Evolutionary conservation across 1,140 invertebrate genomes (phyloP), one percentile per base, ranked within the genome.

Genomic region (Ceratitis capitata): DNA sequence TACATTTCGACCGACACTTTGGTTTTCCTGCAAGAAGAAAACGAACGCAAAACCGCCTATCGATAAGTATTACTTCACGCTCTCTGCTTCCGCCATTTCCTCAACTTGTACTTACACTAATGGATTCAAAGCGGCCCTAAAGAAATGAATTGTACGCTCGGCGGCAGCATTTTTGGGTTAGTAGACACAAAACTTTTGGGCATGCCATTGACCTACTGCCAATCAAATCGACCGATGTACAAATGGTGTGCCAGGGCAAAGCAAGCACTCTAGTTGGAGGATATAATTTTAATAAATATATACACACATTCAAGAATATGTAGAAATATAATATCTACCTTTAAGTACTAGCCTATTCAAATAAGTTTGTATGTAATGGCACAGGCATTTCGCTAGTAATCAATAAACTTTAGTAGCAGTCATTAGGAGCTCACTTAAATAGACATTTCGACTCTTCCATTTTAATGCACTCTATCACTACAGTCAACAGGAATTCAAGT

Each of bases 381-480:
- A n/a, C 32, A 74, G 35, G 19, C 39, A 74, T 9, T 19, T 7
- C 23, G 12, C n/a, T 45, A 23, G 26, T 23, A 78, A 78, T 78
- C 69, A 78, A 78, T 78, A 78, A 78, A 78, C 69, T 78, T 78
- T 47, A 78, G 35, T 78, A 10, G 42, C 69, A 42, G 39, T 45
- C 69, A 78, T 78, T 78, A 78, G 39, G 39, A 23, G 10, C 69
- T 78, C 39, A 78, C 69, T 78, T 78, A 78, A 78, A 12, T 78
- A 45, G 39, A 26, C 39, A 78, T 78, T n/a, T n/a, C n/a, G n/a
- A n/a, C n/a, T n/a, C n/a, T n/a, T n/a, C n/a, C n/a, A n/a, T n/a
- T n/a, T 78, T 78, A 45, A 10, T 6, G n/a, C 39, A 2, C n/a
- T n/a, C n/a, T n/a, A n/a, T n/a, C n/a, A n/a, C n/a, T n/a, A n/a